Evolutionary conservation across 2,797 vertebrate genomes (phyloP).

Genomic region (Gobionotothen gibberifrons): DNA sequence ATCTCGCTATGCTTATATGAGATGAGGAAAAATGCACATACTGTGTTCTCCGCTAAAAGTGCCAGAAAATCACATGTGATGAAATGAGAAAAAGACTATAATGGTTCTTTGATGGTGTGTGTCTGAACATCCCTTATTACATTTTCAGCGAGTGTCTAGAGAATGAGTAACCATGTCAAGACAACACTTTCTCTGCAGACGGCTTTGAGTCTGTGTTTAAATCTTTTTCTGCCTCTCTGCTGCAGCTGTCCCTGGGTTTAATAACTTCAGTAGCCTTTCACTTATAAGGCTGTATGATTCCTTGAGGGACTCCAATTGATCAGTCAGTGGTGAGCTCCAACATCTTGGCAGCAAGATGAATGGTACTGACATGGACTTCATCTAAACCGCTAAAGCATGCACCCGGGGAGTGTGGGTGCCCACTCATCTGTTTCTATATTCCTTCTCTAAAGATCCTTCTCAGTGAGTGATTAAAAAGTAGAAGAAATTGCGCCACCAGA

Average conservation of each 20-base stretch:
- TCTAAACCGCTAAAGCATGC: slow-evolving; percentile 69
- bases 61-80: slow-evolving; percentile 26
- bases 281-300: slow-evolving; percentile 77
- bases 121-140: slow-evolving; percentile 58
- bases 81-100: slow-evolving; percentile 37
- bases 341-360: slow-evolving; percentile 77
- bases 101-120: slow-evolving; percentile 41
- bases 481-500: slow-evolving; percentile 27
- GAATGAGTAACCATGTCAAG: slow-evolving; percentile 44
- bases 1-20: slow-evolving; percentile 12
- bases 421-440: slow-evolving; percentile 72
- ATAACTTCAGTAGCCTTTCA: slow-evolving; percentile 80
- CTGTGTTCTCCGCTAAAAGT: slow-evolving; percentile 1
- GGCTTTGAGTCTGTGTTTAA: slow-evolving; percentile 28
- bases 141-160: slow-evolving; percentile 53
- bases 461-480: slow-evolving; percentile 46
- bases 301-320: slow-evolving; percentile 81
- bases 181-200: slow-evolving; percentile 44
- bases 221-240: slow-evolving; percentile 42
- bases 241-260: slow-evolving; percentile 73
- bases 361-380: slow-evolving; percentile 76
- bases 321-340: slow-evolving; percentile 74
- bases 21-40: slow-evolving; percentile 32
- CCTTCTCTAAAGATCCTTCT: slow-evolving; percentile 44
- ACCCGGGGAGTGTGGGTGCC: slow-evolving; percentile 46